These are phyloP conservation scores for Pristionchus japonicus DNA, from an alignment of 2,888 invertebrate species.

Conservation along the genomic window DNA sequence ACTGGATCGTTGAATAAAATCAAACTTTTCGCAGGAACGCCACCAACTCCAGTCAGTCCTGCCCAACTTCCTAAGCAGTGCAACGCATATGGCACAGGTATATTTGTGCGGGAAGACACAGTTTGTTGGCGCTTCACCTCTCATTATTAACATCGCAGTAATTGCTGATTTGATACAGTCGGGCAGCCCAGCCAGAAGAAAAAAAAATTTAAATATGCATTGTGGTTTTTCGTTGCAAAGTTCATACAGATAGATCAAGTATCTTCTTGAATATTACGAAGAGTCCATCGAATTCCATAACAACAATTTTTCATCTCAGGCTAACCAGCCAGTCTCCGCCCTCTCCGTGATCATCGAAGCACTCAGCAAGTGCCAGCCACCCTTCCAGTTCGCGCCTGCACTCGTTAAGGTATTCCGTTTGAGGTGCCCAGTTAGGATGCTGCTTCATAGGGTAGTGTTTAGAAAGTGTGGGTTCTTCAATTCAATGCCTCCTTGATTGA, in stretches of 20 bases:
- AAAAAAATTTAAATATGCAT: no score
- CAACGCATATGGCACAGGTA: conserved; percentile 36
- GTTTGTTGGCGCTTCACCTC: no score
- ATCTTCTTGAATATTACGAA: no score
- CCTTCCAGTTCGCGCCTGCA: conserved; percentile 50
- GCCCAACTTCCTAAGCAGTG: conserved; percentile 30
- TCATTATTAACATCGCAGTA: no score
- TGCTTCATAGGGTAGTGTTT: not conserved
- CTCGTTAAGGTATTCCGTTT: conserved; percentile 50
- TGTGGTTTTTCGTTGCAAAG: no score
- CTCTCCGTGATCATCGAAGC: conserved; percentile 56
- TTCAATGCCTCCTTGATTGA: no score
- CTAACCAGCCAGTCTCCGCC: conserved; percentile 49
- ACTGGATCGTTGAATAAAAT: no score
- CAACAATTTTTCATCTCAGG: not conserved
- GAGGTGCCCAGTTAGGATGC: not conserved
- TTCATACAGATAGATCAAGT: no score
- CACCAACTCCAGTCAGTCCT: conserved; percentile 9
- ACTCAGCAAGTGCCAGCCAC: conserved; percentile 45
- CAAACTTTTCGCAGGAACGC: not conserved
- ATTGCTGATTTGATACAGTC: no score
- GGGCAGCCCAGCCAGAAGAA: no score
- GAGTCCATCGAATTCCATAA: no score
- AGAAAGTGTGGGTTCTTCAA: not conserved
- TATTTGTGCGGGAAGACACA: no score